Conservation (phyloP, 2,113 vertebrate genomes). For the Arenaria interpres region DNA sequence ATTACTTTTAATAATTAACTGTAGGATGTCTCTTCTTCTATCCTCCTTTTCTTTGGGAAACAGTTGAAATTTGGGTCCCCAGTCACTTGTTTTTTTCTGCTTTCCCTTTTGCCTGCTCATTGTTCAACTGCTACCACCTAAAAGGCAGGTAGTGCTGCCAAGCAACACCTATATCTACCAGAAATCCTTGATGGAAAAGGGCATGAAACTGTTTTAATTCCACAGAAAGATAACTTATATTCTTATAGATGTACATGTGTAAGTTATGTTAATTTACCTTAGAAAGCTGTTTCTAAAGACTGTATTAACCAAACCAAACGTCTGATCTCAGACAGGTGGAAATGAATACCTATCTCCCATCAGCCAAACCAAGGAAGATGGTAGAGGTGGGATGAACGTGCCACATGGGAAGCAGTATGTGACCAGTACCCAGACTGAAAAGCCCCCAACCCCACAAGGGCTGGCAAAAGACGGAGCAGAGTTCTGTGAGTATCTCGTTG, state of each 20-base stretch:
- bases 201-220: not conserved
- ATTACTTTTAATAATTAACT: not conserved
- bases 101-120: not conserved
- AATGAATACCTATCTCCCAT: conserved; percentile 64
- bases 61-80: not conserved
- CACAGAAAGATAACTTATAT: not conserved
- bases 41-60: not conserved
- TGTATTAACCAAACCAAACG: not conserved
- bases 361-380: conserved; percentile 43
- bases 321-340: conserved; percentile 74
- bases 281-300: not conserved
- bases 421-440: conserved; percentile 61
- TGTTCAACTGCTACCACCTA: not conserved
- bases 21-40: not conserved
- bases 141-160: not conserved
- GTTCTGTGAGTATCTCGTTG: conserved; percentile 79
- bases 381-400: conserved; percentile 62
- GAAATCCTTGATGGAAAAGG: not conserved
- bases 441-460: conserved; percentile 72
- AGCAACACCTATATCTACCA: not conserved
- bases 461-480: conserved; percentile 70
- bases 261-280: rapidly evolving
- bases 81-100: not conserved
- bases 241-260: not conserved
- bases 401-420: conserved; percentile 58